These are phyloP conservation scores for Rutilus rutilus DNA, from an alignment of 2,113 vertebrate genomes.

Conservation along the genomic window DNA sequence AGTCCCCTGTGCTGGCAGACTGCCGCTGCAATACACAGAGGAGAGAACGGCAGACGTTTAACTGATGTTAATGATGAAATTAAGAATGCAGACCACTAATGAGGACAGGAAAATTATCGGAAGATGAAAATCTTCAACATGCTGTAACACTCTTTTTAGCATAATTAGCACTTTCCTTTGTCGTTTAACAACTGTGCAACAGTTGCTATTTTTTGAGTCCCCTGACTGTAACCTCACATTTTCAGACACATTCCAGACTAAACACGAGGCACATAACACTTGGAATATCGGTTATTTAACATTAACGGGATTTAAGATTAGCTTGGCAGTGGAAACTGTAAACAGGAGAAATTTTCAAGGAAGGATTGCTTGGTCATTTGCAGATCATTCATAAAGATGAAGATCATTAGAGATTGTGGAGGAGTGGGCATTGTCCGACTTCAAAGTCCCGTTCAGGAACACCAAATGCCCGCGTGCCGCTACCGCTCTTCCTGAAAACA, in stretches of 20 bases:
- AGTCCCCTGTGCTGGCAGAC: constrained; percentile 44
- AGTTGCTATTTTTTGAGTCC: constrained; percentile 23
- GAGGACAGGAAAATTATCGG: constrained; percentile 41
- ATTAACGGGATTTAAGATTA: constrained; percentile 32
- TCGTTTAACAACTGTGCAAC: constrained; percentile 19
- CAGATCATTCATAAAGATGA: constrained; percentile 60
- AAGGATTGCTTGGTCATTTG: constrained; percentile 54
- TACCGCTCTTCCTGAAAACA: constrained; percentile 67
- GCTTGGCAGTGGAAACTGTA: constrained; percentile 47
- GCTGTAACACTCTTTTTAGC: constrained; percentile 23
- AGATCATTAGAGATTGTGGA: constrained; percentile 51
- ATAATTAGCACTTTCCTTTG: constrained; percentile 32
- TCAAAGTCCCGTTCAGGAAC: constrained; percentile 64
- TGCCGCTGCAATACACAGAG: constrained; percentile 34
- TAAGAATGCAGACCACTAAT: constrained; percentile 42
- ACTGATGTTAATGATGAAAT: constrained; percentile 46
- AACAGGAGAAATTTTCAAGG: constrained; percentile 53
- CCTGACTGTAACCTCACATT: constrained; percentile 44
- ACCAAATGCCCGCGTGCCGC: constrained; percentile 66
- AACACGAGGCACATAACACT: constrained; percentile 33
- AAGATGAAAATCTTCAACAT: constrained; percentile 12
- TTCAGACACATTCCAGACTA: constrained; percentile 46
- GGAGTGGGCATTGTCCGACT: constrained; percentile 60
- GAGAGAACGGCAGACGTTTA: constrained; percentile 40
- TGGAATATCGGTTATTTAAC: constrained; percentile 14